Conservation (phyloP, 2,888 invertebrate genomes). For the Petrolisthes cinctipes region DNA sequence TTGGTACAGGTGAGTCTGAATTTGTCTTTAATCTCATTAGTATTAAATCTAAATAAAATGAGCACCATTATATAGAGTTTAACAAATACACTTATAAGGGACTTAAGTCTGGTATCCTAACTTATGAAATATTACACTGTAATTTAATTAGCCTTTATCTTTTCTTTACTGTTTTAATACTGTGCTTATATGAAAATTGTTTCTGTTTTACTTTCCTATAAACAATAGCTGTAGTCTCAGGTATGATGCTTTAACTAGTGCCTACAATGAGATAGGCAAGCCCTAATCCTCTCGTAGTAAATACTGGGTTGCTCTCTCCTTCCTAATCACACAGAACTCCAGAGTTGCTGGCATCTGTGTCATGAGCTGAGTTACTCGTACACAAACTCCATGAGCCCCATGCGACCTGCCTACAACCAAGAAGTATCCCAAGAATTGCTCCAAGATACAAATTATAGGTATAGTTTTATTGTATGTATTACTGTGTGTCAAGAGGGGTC, state of each 20-base stretch:
- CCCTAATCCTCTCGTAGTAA: too few species aligned
- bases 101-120: neutral
- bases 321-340: neutral
- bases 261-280: too few species aligned
- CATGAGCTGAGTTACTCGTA: conserved; percentile 8
- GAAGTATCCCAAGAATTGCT: neutral
- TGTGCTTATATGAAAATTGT: neutral
- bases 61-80: too few species aligned
- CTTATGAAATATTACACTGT: neutral
- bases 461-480: too few species aligned
- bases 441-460: neutral
- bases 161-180: neutral
- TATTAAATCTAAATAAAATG: neutral
- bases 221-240: neutral
- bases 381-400: neutral
- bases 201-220: neutral
- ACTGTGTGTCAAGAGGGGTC: too few species aligned
- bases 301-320: neutral
- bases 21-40: neutral
- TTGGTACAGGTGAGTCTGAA: neutral
- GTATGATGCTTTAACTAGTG: neutral
- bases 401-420: neutral
- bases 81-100: neutral
- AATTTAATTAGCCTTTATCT: neutral
- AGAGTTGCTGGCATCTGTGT: neutral